Base-by-base conservation (phyloP, 2,888 invertebrate species). In the Bellardia pandia region DNA sequence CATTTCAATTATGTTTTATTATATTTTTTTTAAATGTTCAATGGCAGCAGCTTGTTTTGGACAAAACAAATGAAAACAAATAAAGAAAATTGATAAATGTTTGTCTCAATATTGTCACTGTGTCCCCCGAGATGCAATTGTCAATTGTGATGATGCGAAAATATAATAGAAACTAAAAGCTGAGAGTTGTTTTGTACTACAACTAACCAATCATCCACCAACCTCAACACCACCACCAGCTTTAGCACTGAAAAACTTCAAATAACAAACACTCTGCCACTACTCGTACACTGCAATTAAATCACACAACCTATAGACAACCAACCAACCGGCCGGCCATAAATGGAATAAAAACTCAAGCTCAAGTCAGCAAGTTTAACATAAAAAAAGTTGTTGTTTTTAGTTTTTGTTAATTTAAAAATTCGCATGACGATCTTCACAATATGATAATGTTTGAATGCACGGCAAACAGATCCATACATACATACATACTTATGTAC, bases 391-490 rank as follows among this genome's bases (percentile, higher is more conserved):
- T 58, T 56, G 69, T 42, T 62, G 8, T 51, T 60, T 60, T 76
- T 30, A 6, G 23, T 14, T 16, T 69, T 83, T 83, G 7, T 56
- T n/a, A 68, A 72, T 60, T 69, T 53, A 9, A 85, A 85, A 86
- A 86, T 83, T 86, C 86, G 86, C 83, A 83, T 83, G 86, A 64
- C 60, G 86, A 86, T 83, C 80, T 48, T 77, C 71, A 71, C 62
- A 79, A 71, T 60, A 76, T 72, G 83, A 79, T 83, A 76, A 86
- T 62, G 33, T 74, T 68, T 14, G 42, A 71, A 51, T 82, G 82
- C 64, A 72, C 23, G 77, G n/a, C 60, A 77, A 64, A 58, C 37
- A 45, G 13, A 45, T 42, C 23, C 23, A 23, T 23, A 23, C 23
- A 23, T 23, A 23, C 23, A 23, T 23, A 23, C 23, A 23, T 23